Percentiles rank a stretch among this genome's conserved stretches.
phyloP scores from a whole-genome alignment of 2,113 vertebrate species.

The Chitala chitala region DNA sequence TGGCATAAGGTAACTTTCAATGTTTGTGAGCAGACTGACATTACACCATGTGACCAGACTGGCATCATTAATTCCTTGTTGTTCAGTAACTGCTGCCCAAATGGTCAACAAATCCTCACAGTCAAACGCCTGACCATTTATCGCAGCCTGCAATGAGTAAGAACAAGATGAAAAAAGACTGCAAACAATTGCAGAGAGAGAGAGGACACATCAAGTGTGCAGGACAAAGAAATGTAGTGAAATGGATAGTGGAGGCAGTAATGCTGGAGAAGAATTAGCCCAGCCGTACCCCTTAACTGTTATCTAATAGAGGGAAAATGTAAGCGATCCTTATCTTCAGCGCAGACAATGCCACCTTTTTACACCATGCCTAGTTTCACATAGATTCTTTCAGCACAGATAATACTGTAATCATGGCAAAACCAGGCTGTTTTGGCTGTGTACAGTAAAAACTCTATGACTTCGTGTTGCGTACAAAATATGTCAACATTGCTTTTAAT shows the following conservation, averaged over 20 bases:
- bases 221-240: too few species aligned
- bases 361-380: background rate
- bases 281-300: too few species aligned
- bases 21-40: constrained; percentile 43
- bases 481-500: too few species aligned
- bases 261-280: too few species aligned
- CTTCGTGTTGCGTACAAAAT: too few species aligned
- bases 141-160: constrained; percentile 34
- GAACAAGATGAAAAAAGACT: background rate
- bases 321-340: background rate
- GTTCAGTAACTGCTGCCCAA: constrained; percentile 47
- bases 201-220: too few species aligned
- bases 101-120: constrained; percentile 42
- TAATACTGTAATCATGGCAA: too few species aligned
- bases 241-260: too few species aligned
- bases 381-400: background rate
- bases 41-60: constrained; percentile 51
- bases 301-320: background rate
- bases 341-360: background rate
- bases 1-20: constrained; percentile 29
- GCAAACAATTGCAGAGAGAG: too few species aligned
- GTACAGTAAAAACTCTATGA: too few species aligned
- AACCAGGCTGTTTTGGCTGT: too few species aligned
- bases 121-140: constrained; percentile 33
- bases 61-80: constrained; percentile 34